Conservation (phyloP, 2,888 invertebrate species). For the Arenicola marina region DNA sequence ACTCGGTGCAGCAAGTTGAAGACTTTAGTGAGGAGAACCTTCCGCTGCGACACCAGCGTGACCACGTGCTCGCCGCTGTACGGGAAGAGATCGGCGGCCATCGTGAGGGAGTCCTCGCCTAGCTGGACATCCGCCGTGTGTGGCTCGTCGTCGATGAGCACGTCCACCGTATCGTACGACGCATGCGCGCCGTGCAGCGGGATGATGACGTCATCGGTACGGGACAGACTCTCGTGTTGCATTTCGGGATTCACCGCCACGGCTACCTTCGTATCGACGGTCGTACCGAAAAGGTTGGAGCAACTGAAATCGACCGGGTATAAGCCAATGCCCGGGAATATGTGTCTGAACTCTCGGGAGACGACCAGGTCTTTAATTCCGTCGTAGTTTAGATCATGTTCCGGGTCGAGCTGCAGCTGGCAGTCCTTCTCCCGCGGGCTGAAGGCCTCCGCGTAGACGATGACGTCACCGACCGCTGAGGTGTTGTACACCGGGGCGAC, state of each 20-base stretch:
- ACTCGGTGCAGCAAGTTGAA: slow-evolving; percentile 10
- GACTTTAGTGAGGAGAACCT: neutral
- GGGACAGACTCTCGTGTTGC: slow-evolving; percentile 1
- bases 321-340: slow-evolving; percentile 39
- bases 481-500: slow-evolving; percentile 1
- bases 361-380: slow-evolving; percentile 3
- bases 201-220: neutral
- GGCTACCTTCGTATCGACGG: neutral
- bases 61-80: slow-evolving; percentile 15
- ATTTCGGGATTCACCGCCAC: slow-evolving; percentile 6
- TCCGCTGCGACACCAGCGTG: neutral
- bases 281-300: slow-evolving; percentile 43
- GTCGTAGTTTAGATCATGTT: slow-evolving; percentile 14
- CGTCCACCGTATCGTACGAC: neutral
- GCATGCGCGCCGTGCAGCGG: slow-evolving; percentile 1
- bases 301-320: slow-evolving; percentile 41
- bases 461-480: slow-evolving; percentile 5
- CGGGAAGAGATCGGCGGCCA: neutral
- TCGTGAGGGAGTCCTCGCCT: neutral
- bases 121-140: neutral
- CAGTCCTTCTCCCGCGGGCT: slow-evolving; percentile 12
- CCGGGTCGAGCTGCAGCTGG: slow-evolving; percentile 33
- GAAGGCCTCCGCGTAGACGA: slow-evolving; percentile 12
- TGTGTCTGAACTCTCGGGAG: slow-evolving; percentile 19
- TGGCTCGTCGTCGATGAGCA: slow-evolving; percentile 4